A percentile compares a stretch with the other conserved stretches of the same genome.
Evolutionary conservation across 2,113 vertebrate genomes (phyloP).

Genomic region (Hoplias malabaricus): DNA sequence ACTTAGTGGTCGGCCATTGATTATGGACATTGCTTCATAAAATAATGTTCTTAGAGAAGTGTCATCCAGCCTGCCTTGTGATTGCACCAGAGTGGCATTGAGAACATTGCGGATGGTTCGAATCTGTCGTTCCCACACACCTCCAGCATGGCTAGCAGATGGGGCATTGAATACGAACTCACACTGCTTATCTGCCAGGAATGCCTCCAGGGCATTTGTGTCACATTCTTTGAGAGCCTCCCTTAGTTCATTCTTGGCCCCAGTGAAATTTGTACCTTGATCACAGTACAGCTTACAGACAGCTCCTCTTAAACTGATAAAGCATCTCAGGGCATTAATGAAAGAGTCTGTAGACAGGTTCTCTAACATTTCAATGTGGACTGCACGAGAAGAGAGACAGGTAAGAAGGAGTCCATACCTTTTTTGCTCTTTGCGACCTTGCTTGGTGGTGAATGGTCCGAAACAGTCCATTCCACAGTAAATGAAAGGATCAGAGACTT

Average conservation of each 20-base stretch:
- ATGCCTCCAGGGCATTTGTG: neutral
- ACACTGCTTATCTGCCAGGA: slow-evolving; percentile 13
- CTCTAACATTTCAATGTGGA: slow-evolving; percentile 10
- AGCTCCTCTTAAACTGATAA: slow-evolving; percentile 12
- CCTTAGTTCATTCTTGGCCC: slow-evolving; percentile 18
- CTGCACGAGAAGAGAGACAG: neutral
- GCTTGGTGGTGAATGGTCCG: neutral
- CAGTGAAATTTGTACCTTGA: slow-evolving; percentile 30
- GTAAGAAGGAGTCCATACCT: neutral
- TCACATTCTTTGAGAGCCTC: slow-evolving; percentile 29
- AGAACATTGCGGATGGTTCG: neutral
- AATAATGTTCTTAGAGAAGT: slow-evolving; percentile 38
- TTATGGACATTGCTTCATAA: slow-evolving; percentile 40
- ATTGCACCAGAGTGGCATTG: neutral
- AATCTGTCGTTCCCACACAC: slow-evolving; percentile 8
- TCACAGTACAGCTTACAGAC: neutral
- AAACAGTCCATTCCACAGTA: neutral
- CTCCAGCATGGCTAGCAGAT: slow-evolving; percentile 3
- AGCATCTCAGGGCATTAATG: slow-evolving; percentile 18
- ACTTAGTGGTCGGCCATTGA: slow-evolving; percentile 31
- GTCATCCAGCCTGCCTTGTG: slow-evolving; percentile 22
- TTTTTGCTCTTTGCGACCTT: neutral
- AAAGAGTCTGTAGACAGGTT: neutral
- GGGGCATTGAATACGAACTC: slow-evolving; percentile 30
- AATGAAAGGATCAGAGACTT: neutral